These are phyloP conservation scores for Coturnix japonica DNA, from an alignment of 2,113 vertebrate genomes.

Conservation along the genomic window DNA sequence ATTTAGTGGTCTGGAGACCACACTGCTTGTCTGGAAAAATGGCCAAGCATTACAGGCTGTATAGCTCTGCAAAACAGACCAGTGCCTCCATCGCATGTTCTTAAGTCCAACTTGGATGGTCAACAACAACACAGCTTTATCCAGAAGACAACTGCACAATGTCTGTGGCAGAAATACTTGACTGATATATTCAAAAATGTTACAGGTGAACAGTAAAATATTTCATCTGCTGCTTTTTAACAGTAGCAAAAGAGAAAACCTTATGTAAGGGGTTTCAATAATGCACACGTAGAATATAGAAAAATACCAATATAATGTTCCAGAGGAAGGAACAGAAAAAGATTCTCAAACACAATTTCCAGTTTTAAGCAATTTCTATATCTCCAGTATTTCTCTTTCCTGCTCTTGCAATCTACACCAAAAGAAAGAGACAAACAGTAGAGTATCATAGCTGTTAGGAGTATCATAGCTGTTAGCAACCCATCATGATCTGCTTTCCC, in stretches of 20 bases:
- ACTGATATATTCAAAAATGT: background rate
- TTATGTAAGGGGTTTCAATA: background rate
- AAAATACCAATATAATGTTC: background rate
- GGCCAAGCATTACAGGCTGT: background rate
- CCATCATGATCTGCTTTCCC: background rate
- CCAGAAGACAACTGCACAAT: background rate
- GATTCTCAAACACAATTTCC: slow-evolving; percentile 9
- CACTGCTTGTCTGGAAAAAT: background rate
- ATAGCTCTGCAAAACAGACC: background rate
- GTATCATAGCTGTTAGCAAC: background rate
- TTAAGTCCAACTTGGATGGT: background rate
- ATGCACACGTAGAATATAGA: background rate
- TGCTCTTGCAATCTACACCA: background rate
- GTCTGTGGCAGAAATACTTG: background rate
- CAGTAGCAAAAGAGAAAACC: background rate
- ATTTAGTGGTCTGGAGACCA: background rate
- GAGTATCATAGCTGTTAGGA: background rate
- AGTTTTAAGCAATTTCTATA: background rate
- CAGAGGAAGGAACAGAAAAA: background rate
- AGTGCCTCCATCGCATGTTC: fast-evolving
- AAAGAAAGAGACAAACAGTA: background rate
- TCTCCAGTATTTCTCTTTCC: background rate
- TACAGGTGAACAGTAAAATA: background rate
- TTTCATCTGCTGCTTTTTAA: background rate
- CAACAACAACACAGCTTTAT: background rate